phyloP scores from a whole-genome alignment of 2,888 invertebrate genomes.

The Dryocosmus kuriphilus region DNA sequence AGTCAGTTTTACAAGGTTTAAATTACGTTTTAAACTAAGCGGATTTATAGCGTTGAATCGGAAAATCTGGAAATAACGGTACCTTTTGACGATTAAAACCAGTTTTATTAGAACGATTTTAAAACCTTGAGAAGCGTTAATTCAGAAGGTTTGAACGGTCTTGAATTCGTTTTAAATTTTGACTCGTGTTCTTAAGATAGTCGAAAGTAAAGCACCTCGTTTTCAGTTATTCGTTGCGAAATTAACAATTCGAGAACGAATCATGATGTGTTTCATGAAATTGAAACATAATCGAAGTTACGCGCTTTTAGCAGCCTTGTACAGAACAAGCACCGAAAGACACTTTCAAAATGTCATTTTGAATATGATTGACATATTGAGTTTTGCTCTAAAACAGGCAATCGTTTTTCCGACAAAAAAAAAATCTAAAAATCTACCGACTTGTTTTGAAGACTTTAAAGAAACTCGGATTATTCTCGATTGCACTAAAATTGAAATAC shows the following conservation, averaged over 20 bases:
- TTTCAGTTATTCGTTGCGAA: no score
- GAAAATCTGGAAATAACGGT: no score
- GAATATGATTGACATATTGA: conserved; percentile 5
- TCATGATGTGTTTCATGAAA: conserved; percentile 25
- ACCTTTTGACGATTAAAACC: no score
- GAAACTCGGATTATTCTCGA: conserved; percentile 50
- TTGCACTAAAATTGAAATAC: conserved; percentile 54
- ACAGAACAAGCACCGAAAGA: background rate
- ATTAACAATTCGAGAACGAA: conserved; percentile 40
- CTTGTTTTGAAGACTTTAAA: conserved; percentile 48
- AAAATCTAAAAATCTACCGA: conserved; percentile 48
- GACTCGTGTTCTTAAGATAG: no score
- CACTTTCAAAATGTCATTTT: background rate
- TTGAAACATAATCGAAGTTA: background rate
- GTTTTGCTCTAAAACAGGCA: background rate
- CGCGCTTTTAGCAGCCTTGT: background rate
- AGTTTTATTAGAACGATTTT: no score
- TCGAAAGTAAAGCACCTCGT: no score
- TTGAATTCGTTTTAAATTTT: no score
- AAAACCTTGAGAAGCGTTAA: no score
- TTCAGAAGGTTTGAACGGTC: no score
- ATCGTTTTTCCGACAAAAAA: conserved; percentile 27
- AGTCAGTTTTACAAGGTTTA: no score
- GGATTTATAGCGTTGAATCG: no score
- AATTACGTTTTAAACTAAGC: no score